Evolutionary conservation across 2,888 invertebrate genomes (phyloP), one percentile per base, ranked within the genome.

Genomic region (Elmis aenea): DNA sequence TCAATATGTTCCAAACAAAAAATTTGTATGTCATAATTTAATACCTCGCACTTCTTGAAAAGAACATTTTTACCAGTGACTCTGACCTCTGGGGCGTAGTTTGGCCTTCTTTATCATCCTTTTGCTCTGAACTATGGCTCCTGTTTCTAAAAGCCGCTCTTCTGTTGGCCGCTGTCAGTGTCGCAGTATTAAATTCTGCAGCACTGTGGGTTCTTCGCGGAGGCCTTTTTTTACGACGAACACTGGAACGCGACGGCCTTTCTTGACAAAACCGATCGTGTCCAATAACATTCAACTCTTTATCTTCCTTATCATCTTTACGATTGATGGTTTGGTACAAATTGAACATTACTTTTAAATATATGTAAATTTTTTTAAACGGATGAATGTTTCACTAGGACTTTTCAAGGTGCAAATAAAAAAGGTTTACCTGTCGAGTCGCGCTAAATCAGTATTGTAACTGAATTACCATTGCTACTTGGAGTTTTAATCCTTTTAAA

Each of bases 301-400:
- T 69, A 3, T 70, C 72, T 20, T 69, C 73, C 13, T 71, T 73
- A 1, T 71, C 72, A 13, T 70, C 74, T 33, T 73, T 75, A 10
- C 76, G 75, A 53, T 79, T 68, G 66, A 84, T 77, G 45, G 74
- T 80, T 54, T 83, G 80, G 55, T 86, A 84, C 42, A 87, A 67
- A 54, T 85, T 86, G 62, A 87, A 87, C 85, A 87, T 86, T n/a
- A n/a, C n/a, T n/a, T n/a, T n/a, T 10, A n/a, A n/a, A n/a, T n/a
- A n/a, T n/a, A n/a, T n/a, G n/a, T n/a, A n/a, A n/a, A n/a, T n/a
- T n/a, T n/a, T n/a, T n/a, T n/a, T n/a, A n/a, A n/a, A n/a, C n/a
- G n/a, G n/a, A n/a, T n/a, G n/a, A n/a, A n/a, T n/a, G n/a, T n/a
- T n/a, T n/a, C n/a, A n/a, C n/a, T n/a, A n/a, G n/a, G n/a, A n/a